Conservation (phyloP, 2,113 vertebrate species). For the Charina bottae region DNA sequence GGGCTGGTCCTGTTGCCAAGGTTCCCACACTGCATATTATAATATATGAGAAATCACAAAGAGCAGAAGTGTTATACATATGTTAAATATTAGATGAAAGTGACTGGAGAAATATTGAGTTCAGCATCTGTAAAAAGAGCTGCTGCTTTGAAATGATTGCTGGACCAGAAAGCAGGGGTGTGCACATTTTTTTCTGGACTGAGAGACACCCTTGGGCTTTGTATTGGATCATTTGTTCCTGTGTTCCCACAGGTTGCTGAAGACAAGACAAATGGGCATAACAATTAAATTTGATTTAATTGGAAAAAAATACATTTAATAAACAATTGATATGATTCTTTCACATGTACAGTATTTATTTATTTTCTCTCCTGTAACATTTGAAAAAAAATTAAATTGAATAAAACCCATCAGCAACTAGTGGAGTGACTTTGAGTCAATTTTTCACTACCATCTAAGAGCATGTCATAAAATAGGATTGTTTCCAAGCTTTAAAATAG, state of each 20-base stretch:
- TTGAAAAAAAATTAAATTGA: background rate
- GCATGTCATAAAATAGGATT: background rate
- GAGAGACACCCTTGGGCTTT: background rate
- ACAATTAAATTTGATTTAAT: background rate
- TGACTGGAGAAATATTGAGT: too few relatives aligned
- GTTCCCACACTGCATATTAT: too few relatives aligned
- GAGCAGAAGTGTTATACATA: too few relatives aligned
- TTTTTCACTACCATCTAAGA: background rate
- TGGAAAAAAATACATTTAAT: background rate
- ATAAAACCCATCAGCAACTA: background rate
- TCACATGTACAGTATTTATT: background rate
- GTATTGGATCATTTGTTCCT: background rate
- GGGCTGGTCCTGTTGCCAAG: too few relatives aligned
- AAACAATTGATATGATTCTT: background rate
- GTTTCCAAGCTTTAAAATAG: background rate
- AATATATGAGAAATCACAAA: too few relatives aligned
- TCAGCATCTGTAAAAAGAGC: too few relatives aligned
- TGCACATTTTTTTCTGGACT: background rate
- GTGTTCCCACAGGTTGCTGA: background rate
- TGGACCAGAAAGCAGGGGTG: background rate
- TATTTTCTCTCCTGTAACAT: background rate
- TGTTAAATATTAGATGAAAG: too few relatives aligned
- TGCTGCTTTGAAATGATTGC: too few relatives aligned
- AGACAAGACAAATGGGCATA: background rate
- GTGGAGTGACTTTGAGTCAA: background rate